Conservation (phyloP, 2,888 invertebrate species). For the Ceraclea dissimilis region DNA sequence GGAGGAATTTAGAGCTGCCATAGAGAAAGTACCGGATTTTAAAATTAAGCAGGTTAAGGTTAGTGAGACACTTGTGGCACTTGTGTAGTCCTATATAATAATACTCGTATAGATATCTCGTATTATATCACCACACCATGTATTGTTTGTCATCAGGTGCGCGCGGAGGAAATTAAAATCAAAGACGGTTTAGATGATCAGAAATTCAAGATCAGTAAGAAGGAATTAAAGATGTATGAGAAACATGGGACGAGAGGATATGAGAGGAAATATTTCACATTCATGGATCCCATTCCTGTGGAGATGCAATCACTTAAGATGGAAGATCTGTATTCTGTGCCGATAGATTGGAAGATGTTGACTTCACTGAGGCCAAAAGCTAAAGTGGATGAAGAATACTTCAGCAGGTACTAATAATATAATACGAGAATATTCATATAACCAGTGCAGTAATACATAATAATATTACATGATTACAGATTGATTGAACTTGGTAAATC, state of each 20-base stretch:
- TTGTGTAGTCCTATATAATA: background rate
- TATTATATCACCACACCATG: background rate
- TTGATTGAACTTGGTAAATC: slow-evolving; percentile 76
- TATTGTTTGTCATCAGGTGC: slow-evolving; percentile 39
- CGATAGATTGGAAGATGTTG: slow-evolving; percentile 90
- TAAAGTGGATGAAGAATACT: slow-evolving; percentile 80
- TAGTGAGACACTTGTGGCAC: background rate
- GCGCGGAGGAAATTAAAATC: slow-evolving; percentile 68
- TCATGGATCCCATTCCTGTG: slow-evolving; percentile 69
- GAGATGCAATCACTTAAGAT: slow-evolving; percentile 73
- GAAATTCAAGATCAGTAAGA: slow-evolving; percentile 66
- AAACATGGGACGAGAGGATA: slow-evolving; percentile 57
- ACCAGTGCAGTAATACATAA: too few species aligned
- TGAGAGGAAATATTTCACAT: slow-evolving; percentile 46
- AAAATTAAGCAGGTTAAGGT: slow-evolving; percentile 84
- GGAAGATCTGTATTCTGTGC: slow-evolving; percentile 72
- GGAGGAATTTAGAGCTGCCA: slow-evolving; percentile 74
- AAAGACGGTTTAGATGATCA: slow-evolving; percentile 61
- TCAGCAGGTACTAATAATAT: slow-evolving; percentile 54
- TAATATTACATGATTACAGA: slow-evolving; percentile 38
- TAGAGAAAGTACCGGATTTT: slow-evolving; percentile 84
- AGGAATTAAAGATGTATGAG: slow-evolving; percentile 59
- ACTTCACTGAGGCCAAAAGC: slow-evolving; percentile 79
- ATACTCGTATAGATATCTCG: background rate
- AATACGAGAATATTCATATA: too few species aligned